Base-by-base conservation (phyloP, 2,888 invertebrate species). In the Tryphoninae sp. region DNA sequence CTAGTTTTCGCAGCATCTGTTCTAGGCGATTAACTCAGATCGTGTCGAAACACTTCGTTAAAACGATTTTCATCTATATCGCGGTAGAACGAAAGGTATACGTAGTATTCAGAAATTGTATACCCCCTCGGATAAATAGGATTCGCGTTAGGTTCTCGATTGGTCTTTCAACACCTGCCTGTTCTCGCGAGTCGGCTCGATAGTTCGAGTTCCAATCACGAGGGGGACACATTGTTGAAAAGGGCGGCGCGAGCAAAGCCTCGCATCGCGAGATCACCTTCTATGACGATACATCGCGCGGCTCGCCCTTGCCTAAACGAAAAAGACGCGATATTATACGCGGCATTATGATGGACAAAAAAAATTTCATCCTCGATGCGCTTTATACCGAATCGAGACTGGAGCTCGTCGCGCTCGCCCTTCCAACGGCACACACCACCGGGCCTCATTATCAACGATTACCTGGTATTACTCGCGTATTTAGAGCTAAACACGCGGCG, bases 401-500 rank as follows among this genome's bases (percentile, higher is more conserved):
- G 53, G 68, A 2, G 33, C 33, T 33, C 77, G 40, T 64, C 61
- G 42, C 53, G 40, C 61, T 64, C 23, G n/a, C 40, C 59, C 23
- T 49, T 59, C 19, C 42, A 11, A 69, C 22, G 42, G 42, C 19
- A 53, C 64, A 69, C 53, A 16, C 6, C 84, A 84, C 81, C 82
- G 78, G 79, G 72, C 86, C 87, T 88, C 85, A 89, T 89, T 88
- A 89, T 85, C 86, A 84, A 78, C 87, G 88, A 90, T 90, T 89
- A 90, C 86, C 83, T 84, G 84, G 81, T 86, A 89, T 89, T 90
- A 90, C 85, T 87, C 86, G 84, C 86, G 87, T 90, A 89, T 89
- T 89, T 89, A 88, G 87, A 85, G 87, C 88, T 89, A 89, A 90
- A 89, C 87, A 88, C 81, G 73, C 78, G 83, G 82, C 81, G 55